phyloP scores from a whole-genome alignment of 2,797 vertebrate genomes.

The Lithobates pipiens region DNA sequence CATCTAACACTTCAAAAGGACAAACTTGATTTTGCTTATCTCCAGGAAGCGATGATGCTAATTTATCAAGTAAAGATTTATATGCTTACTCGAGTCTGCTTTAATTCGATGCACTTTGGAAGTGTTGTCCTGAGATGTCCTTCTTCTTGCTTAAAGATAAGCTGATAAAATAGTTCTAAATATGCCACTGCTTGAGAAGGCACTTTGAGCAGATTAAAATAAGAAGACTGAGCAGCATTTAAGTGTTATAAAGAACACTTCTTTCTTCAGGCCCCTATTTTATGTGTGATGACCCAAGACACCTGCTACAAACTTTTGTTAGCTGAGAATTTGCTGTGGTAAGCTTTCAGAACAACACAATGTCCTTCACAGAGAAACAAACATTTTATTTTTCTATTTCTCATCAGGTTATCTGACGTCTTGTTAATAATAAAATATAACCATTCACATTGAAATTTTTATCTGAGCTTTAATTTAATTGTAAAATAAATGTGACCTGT shows the following conservation, averaged over 20 bases:
- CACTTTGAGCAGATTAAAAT: conserved; percentile 69
- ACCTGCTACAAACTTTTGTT: conserved; percentile 60
- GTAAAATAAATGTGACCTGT: no score
- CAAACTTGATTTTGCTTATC: conserved; percentile 47
- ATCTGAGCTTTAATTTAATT: no score
- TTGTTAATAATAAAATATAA: conserved; percentile 41
- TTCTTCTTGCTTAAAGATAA: conserved; percentile 62
- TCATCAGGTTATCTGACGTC: background rate
- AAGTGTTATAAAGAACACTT: conserved; percentile 57
- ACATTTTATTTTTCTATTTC: conserved; percentile 24
- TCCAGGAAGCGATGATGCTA: conserved; percentile 46
- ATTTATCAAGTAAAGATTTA: conserved; percentile 53
- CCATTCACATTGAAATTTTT: background rate
- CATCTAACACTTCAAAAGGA: conserved; percentile 57
- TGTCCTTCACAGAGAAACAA: conserved; percentile 50
- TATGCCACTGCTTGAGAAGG: conserved; percentile 64
- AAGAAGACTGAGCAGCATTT: conserved; percentile 63
- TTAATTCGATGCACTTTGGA: conserved; percentile 56
- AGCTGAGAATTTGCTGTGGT: conserved; percentile 41
- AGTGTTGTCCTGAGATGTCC: conserved; percentile 55
- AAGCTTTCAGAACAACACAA: conserved; percentile 23
- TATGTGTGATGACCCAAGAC: conserved; percentile 3
- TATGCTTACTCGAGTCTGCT: conserved; percentile 49
- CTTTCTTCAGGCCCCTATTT: conserved; percentile 48
- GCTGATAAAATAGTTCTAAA: conserved; percentile 67